Evolutionary conservation across 2,113 vertebrate species (phyloP).

Genomic region (Chaenogobius annularis): DNA sequence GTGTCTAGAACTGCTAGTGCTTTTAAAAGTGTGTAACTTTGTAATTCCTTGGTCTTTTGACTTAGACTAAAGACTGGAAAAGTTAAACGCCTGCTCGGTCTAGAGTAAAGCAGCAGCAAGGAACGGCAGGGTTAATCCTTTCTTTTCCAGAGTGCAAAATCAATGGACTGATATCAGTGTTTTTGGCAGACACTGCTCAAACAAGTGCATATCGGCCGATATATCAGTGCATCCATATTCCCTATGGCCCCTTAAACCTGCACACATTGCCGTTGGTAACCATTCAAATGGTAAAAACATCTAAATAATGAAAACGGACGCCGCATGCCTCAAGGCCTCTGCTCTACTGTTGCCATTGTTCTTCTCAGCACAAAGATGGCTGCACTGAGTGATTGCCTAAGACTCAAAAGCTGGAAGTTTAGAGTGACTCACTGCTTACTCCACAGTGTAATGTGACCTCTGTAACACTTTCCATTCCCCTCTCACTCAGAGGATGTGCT

Average conservation of each 20-base stretch:
- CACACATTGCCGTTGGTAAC: slow-evolving; percentile 1
- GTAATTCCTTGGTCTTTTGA: too few relatives aligned
- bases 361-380: slow-evolving; percentile 4
- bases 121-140: too few relatives aligned
- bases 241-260: not conserved
- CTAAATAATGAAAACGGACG: slow-evolving; percentile 10
- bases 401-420: slow-evolving; percentile 42
- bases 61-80: too few relatives aligned
- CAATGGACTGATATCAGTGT: too few relatives aligned
- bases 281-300: not conserved
- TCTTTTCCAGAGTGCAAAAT: too few relatives aligned
- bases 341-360: slow-evolving; percentile 3
- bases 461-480: slow-evolving; percentile 60
- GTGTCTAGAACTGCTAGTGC: too few relatives aligned
- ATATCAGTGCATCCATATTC: too few relatives aligned
- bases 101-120: too few relatives aligned
- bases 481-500: slow-evolving; percentile 46
- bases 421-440: slow-evolving; percentile 49
- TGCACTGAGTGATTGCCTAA: slow-evolving; percentile 25
- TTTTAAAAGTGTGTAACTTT: too few relatives aligned
- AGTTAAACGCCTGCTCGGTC: too few relatives aligned
- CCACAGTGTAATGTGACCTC: slow-evolving; percentile 57
- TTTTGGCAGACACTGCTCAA: too few relatives aligned
- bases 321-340: slow-evolving; percentile 13
- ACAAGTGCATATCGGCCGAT: too few relatives aligned